These are phyloP conservation scores for Lordiphosa fenestrarum DNA, from an alignment of 2,888 invertebrate species.

Conservation along the genomic window DNA sequence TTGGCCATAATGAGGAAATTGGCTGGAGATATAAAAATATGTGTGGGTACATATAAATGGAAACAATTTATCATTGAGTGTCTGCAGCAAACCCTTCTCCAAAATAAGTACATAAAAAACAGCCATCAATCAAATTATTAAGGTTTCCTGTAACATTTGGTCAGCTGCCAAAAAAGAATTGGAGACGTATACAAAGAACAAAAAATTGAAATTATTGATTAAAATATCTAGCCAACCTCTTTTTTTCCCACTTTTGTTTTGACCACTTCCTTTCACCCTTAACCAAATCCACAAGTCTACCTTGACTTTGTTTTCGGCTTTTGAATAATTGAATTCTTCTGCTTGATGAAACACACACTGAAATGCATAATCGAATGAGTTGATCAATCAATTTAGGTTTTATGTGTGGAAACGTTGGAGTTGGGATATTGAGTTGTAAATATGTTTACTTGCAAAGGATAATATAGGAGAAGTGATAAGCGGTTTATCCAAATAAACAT, in stretches of 20 bases:
- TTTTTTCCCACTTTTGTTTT: slow-evolving; percentile 6
- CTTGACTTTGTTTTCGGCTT: slow-evolving; percentile 41
- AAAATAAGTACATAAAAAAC: not conserved
- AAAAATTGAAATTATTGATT: slow-evolving; percentile 26
- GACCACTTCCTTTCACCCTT: slow-evolving; percentile 11
- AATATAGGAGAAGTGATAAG: not conserved
- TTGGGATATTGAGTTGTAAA: slow-evolving; percentile 23
- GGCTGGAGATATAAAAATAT: slow-evolving; percentile 11
- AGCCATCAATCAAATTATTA: slow-evolving; percentile 35
- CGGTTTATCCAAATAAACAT: too few relatives aligned
- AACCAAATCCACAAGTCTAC: slow-evolving; percentile 14
- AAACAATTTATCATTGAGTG: slow-evolving; percentile 24
- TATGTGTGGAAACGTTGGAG: slow-evolving; percentile 11
- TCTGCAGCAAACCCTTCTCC: slow-evolving; percentile 4
- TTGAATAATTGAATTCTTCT: slow-evolving; percentile 73
- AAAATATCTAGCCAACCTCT: slow-evolving; percentile 9
- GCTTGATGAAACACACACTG: slow-evolving; percentile 60
- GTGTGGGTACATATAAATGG: not conserved
- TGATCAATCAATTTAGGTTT: slow-evolving; percentile 62
- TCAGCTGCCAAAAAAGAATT: slow-evolving; percentile 5
- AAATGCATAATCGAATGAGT: slow-evolving; percentile 57
- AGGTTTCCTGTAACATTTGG: slow-evolving; percentile 26
- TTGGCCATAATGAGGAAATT: slow-evolving; percentile 38
- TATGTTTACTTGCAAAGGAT: not conserved
- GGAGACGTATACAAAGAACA: too few relatives aligned